Evolutionary conservation across 2,113 vertebrate species (phyloP).

Genomic region (Pampusana beccarii): DNA sequence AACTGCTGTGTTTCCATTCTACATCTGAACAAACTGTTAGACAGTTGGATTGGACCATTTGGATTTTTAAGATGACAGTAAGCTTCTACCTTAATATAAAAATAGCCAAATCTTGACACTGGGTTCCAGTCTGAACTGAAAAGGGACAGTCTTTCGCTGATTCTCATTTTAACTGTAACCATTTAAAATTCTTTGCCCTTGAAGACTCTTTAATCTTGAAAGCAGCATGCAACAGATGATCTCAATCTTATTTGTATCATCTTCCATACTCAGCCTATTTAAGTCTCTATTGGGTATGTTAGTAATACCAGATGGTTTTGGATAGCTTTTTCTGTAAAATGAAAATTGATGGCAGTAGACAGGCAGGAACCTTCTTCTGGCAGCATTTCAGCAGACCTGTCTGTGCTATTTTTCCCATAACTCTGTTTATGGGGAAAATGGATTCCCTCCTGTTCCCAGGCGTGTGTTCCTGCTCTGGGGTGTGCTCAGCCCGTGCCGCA

Average conservation of each 20-base stretch:
- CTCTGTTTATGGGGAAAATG: constrained; percentile 47
- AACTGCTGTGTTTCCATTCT: neutral
- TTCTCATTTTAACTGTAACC: constrained; percentile 36
- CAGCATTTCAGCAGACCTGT: constrained; percentile 54
- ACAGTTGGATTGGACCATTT: neutral
- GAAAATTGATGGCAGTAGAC: constrained; percentile 24
- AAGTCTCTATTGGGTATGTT: constrained; percentile 43
- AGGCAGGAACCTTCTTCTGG: constrained; percentile 28
- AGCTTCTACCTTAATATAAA: neutral
- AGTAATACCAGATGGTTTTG: constrained; percentile 61
- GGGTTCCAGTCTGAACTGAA: constrained; percentile 45
- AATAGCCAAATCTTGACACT: neutral
- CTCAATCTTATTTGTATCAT: constrained; percentile 54
- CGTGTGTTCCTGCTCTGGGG: neutral
- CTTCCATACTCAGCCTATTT: constrained; percentile 35
- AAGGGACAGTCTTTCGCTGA: neutral
- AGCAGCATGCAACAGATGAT: constrained; percentile 35
- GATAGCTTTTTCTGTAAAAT: constrained; percentile 6
- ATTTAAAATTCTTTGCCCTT: constrained; percentile 48
- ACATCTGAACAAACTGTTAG: neutral
- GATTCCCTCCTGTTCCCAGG: constrained; percentile 16
- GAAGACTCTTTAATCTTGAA: constrained; percentile 47
- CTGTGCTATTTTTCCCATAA: constrained; percentile 41
- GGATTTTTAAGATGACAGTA: neutral
- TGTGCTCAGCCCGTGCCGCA: neutral